Evolutionary conservation across 92 coral and sea anemone genomes (phyloP).

Genomic region (Epizoanthus scotinus): DNA sequence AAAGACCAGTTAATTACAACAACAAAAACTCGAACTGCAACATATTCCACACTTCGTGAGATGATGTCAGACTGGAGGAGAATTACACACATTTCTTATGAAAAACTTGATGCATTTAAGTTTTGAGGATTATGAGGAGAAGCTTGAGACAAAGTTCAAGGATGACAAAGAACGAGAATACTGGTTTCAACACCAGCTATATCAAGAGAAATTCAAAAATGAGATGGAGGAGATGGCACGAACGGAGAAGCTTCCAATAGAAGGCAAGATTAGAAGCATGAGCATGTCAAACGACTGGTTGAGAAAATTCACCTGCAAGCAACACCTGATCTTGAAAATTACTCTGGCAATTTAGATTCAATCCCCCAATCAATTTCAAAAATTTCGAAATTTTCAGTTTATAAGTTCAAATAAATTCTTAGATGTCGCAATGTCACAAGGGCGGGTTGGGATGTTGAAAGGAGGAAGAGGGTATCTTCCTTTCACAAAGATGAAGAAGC

Average conservation of each 20-base stretch:
- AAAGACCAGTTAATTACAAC: neutral
- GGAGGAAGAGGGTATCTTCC: too few relatives aligned
- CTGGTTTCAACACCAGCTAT: slow-evolving; percentile 54
- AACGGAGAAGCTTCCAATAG: slow-evolving; percentile 24
- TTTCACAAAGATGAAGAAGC: too few relatives aligned
- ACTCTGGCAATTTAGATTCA: slow-evolving; percentile 36
- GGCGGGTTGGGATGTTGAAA: too few relatives aligned
- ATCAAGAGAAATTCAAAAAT: slow-evolving; percentile 34
- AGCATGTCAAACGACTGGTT: slow-evolving; percentile 48
- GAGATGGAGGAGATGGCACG: slow-evolving; percentile 40
- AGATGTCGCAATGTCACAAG: too few relatives aligned
- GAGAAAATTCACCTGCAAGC: slow-evolving; percentile 29
- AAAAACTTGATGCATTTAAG: slow-evolving; percentile 26
- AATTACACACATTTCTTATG: slow-evolving; percentile 37
- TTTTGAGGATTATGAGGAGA: slow-evolving; percentile 32
- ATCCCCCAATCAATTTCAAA: slow-evolving; percentile 45
- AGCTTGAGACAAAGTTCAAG: slow-evolving; percentile 29
- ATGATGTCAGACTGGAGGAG: slow-evolving; percentile 41
- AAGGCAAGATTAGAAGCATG: slow-evolving; percentile 64
- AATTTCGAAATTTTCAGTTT: slow-evolving; percentile 43
- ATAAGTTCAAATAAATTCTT: too few relatives aligned
- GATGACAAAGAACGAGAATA: slow-evolving; percentile 50
- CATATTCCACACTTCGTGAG: slow-evolving; percentile 46
- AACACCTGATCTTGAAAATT: slow-evolving; percentile 44
- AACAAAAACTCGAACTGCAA: slow-evolving; percentile 10